phyloP scores from a whole-genome alignment of 2,113 vertebrate genomes.

The Bufo gargarizans region DNA sequence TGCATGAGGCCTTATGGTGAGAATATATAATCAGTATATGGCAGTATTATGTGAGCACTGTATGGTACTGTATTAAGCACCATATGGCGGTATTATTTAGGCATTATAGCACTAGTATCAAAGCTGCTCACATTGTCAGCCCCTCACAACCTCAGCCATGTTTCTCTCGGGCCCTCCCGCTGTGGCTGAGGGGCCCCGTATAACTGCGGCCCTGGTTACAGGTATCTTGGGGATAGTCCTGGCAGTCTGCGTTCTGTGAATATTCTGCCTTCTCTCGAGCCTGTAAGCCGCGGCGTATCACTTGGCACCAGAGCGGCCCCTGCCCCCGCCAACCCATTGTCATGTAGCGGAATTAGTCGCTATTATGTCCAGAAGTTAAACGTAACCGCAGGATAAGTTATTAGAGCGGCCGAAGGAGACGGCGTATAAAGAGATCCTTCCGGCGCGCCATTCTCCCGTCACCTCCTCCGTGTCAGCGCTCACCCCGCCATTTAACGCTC shows the following conservation, averaged over 20 bases:
- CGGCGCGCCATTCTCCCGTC: conserved; percentile 11
- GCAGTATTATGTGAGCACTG: background rate
- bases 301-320: background rate
- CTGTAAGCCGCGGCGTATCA: background rate
- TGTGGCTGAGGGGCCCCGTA: background rate
- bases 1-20: too few relatives aligned
- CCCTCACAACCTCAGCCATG: too few relatives aligned
- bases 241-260: background rate
- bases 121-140: too few relatives aligned
- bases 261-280: too few relatives aligned
- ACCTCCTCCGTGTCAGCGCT: background rate
- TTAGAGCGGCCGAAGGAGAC: background rate
- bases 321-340: background rate
- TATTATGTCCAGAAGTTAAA: conserved; percentile 34
- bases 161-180: too few relatives aligned
- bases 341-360: background rate
- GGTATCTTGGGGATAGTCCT: background rate
- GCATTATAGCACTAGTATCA: background rate
- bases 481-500: conserved; percentile 33
- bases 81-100: background rate
- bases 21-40: background rate
- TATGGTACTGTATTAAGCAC: background rate
- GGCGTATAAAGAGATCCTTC: conserved; percentile 7
- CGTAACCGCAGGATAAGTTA: conserved; percentile 3
- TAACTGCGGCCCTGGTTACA: background rate